A percentile compares a stretch with the other conserved stretches of the same genome.
Conservation (phyloP, 1,140 invertebrate species). For the Sweltsa coloradensis region DNA sequence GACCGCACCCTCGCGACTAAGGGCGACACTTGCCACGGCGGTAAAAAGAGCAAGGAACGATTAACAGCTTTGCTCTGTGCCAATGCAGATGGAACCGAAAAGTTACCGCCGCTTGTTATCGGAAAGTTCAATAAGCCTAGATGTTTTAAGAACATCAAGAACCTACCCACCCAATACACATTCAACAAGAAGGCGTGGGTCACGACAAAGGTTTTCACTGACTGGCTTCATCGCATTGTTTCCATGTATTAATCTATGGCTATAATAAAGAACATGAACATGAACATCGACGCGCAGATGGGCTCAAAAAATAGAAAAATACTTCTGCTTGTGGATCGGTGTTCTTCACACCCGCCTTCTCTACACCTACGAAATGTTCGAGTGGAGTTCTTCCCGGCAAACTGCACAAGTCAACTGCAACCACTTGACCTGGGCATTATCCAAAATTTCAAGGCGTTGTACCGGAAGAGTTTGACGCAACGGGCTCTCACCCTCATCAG, state of each 20-base stretch:
- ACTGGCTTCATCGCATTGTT: too few relatives aligned
- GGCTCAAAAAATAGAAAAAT: too few relatives aligned
- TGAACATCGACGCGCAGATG: too few relatives aligned
- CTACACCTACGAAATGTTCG: constrained; percentile 24
- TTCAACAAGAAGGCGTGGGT: constrained; percentile 37
- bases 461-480: constrained; percentile 20
- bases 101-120: constrained; percentile 26
- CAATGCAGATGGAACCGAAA: constrained; percentile 10
- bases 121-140: constrained; percentile 32
- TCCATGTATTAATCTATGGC: too few relatives aligned
- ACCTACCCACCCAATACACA: constrained; percentile 24
- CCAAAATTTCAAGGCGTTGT: constrained; percentile 25
- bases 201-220: constrained; percentile 25
- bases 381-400: constrained; percentile 31
- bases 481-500: constrained; percentile 13
- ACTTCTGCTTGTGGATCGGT: too few relatives aligned
- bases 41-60: constrained; percentile 2
- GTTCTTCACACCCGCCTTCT: too few relatives aligned
- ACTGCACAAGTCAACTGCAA: constrained; percentile 34
- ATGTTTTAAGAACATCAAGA: constrained; percentile 32
- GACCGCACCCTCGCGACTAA: not conserved
- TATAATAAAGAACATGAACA: too few relatives aligned
- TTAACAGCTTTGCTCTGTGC: constrained; percentile 1
- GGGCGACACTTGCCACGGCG: not conserved
- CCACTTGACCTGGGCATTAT: constrained; percentile 36